Base-by-base conservation (phyloP, 1,140 invertebrate genomes). In the Calephelis virginiensis region DNA sequence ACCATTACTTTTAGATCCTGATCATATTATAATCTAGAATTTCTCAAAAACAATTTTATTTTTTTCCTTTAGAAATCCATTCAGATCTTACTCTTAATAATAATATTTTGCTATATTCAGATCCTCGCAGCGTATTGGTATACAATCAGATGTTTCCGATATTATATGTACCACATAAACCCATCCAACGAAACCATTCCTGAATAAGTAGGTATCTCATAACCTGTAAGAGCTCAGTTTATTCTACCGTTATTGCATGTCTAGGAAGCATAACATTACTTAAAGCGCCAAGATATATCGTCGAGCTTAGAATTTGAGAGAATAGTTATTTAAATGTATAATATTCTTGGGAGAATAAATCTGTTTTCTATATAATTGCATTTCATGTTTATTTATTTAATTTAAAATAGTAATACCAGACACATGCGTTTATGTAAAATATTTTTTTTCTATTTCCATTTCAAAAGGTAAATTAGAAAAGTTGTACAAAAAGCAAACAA, bases 221-320 rank as follows among this genome's bases (percentile, higher is more conserved):
- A 70, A 70, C 59, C 64, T 56, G 48, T 56, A 61, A 70, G 61
- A 37, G 46, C 64, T 70, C 50, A 66, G 64, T 63, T 63, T 68
- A 60, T 70, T 65, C 37, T 37, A 69, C 64, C 71, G 64, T 73
- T 73, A 73, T 67, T 63, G 72, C 69, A 67, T 65, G 72, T 74
- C 69, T 68, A 71, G 64, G 61, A 48, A 66, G 64, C 67, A 71
- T 69, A 71, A 71, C 72, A 74, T 74, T 66, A 71, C 69, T 74
- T 66, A 64, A 56, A 74, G 65, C 64, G 64, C 47, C 28, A 64
- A 67, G 61, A 69, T 64, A 68, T 67, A 73, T 73, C 65, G 68
- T 63, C 45, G 40, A 67, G 65, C 56, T 12, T 9, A 56, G 50
- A 56, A 63, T 68, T 53, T 63, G 49, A 56, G 61, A 47, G 61